Evolutionary conservation across 1,140 invertebrate species (phyloP), one percentile per base, ranked within the genome.

Genomic region (Drosophila kikkawai): DNA sequence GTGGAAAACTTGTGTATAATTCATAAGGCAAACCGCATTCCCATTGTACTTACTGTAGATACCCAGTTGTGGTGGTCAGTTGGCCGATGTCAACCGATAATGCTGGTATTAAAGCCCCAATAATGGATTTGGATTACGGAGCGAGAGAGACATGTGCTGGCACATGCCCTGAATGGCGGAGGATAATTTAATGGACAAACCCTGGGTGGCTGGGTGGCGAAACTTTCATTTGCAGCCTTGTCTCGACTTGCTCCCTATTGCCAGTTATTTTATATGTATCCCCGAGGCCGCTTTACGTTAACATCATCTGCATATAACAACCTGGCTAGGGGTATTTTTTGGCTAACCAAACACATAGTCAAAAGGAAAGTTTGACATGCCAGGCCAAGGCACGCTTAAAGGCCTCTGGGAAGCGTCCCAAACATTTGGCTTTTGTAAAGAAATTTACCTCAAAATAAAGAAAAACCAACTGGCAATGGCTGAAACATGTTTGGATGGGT

Each of bases 291-390:
- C 61, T 87, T 86, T 73, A 79, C 57, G 70, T 57, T 65, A 79
- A 76, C 80, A 88, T 79, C 83, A 82, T 82, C 82, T 80, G 77
- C 73, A 80, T 80, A 66, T 51, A 58, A 76, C 78, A 63, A 55
- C 47, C 34, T 34, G 44, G 36, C 34, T 22, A 56, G 37, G 29
- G 39, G 22, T 39, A 22, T 22, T 61, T 73, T 73, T 64, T 37
- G 41, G 48, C 47, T 36, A 51, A 47, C 47, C 75, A 60, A 75
- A 80, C 22, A 80, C 26, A 48, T 42, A 39, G 57, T 47, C 47
- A 58, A 77, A 42, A n/a, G 29, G 50, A 70, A 56, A 37, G 64
- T 77, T 77, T 77, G 50, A 77, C 73, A 76, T 47, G 75, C 29
- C 75, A 9, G 42, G 36, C 51, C 11, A 59, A 60, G 17, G 32